Percentiles rank a stretch among this genome's conserved stretches.
These are phyloP conservation scores for Sialia sialis DNA, from an alignment of 2,113 vertebrate genomes.

Conservation along the genomic window DNA sequence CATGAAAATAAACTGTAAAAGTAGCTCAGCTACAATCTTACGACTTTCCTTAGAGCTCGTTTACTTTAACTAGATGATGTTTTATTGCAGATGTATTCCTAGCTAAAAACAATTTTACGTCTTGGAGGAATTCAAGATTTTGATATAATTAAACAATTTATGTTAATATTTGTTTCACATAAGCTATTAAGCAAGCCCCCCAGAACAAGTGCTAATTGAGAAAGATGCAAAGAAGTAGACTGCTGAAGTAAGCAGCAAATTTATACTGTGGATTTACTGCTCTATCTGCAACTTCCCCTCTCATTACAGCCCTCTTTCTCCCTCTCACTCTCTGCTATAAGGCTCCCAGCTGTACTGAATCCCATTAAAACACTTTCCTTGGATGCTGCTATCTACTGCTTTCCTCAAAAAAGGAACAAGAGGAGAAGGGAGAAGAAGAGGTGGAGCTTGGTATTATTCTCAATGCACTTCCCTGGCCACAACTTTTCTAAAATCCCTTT, in stretches of 20 bases:
- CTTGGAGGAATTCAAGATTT: constrained; percentile 71
- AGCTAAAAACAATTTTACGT: constrained; percentile 68
- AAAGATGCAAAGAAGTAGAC: constrained; percentile 57
- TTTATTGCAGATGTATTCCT: constrained; percentile 60
- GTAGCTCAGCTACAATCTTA: constrained; percentile 70
- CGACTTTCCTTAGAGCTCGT: constrained; percentile 66
- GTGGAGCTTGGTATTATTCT: neutral
- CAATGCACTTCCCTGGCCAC: neutral
- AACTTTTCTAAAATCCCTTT: constrained; percentile 43
- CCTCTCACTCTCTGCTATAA: neutral
- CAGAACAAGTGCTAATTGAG: constrained; percentile 69
- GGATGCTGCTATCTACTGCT: constrained; percentile 8
- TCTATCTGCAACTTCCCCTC: constrained; percentile 33
- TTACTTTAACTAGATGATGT: constrained; percentile 69
- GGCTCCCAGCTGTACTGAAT: constrained; percentile 47
- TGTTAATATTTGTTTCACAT: constrained; percentile 78
- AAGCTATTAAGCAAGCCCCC: constrained; percentile 69
- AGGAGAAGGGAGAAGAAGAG: neutral
- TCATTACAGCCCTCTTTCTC: neutral
- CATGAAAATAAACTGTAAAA: constrained; percentile 81
- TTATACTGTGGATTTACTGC: constrained; percentile 43
- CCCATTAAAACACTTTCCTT: constrained; percentile 44
- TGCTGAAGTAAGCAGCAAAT: constrained; percentile 54
- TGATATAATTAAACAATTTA: constrained; percentile 74
- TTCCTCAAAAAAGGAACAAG: constrained; percentile 18